phyloP scores from a whole-genome alignment of 2,797 vertebrate species.

The Xiphophorus birchmanni region DNA sequence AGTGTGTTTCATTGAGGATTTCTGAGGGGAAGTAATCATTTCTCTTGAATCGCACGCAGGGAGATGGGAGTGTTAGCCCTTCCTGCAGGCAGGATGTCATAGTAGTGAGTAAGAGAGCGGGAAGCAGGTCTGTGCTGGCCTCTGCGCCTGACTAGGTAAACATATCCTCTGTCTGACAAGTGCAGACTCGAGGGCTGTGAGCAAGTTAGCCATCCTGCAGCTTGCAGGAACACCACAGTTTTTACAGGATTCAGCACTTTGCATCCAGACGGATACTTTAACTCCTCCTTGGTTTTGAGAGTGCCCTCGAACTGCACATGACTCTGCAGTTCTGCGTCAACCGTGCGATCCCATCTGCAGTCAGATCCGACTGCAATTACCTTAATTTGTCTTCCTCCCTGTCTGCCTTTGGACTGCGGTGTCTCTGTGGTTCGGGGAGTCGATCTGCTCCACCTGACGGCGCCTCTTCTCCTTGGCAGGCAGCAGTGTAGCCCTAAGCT shows the following conservation, averaged over 20 bases:
- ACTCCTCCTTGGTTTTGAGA: conserved; percentile 22
- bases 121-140: conserved; percentile 76
- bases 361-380: conserved; percentile 69
- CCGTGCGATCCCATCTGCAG: conserved; percentile 56
- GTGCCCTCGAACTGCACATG: conserved; percentile 34
- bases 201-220: conserved; percentile 49
- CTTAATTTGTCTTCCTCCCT: conserved; percentile 64
- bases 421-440: conserved; percentile 74
- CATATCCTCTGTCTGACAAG: conserved; percentile 76
- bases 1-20: conserved; percentile 66
- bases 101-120: conserved; percentile 74
- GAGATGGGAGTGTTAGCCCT: conserved; percentile 68
- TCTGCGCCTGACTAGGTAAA: conserved; percentile 69
- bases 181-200: conserved; percentile 71
- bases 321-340: conserved; percentile 40
- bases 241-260: conserved; percentile 40
- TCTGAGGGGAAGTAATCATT: conserved; percentile 59
- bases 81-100: conserved; percentile 77
- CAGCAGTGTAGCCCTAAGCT: conserved; percentile 71
- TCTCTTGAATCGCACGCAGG: conserved; percentile 45
- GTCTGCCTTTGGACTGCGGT: conserved; percentile 64
- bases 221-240: conserved; percentile 15
- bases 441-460: conserved; percentile 79
- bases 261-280: conserved; percentile 38
- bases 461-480: conserved; percentile 77